phyloP scores from a whole-genome alignment of 2,797 vertebrate genomes.

The Meriones psammophilus region DNA sequence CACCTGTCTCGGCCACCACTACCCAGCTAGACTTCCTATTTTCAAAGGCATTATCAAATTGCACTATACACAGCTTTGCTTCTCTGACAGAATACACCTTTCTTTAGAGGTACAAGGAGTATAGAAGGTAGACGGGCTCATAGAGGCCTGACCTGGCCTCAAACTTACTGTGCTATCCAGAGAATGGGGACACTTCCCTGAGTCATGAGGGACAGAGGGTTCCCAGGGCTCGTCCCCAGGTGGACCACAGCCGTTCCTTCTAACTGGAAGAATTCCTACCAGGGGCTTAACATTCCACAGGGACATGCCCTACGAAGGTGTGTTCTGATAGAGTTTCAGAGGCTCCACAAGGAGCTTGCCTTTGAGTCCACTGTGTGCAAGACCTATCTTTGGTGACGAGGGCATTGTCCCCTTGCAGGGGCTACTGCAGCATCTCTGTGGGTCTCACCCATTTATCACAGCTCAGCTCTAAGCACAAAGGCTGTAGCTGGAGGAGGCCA shows the following conservation, averaged over 20 bases:
- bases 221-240: not conserved
- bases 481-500: not conserved
- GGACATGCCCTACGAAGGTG: not conserved
- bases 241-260: not conserved
- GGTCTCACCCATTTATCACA: not conserved
- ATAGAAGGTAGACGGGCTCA: not conserved
- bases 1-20: not conserved
- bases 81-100: not conserved
- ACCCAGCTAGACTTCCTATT: not conserved
- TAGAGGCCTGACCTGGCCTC: not conserved
- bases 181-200: not conserved
- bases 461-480: not conserved
- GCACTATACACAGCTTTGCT: not conserved
- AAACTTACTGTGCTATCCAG: not conserved
- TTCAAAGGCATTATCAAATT: not conserved
- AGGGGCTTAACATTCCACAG: not conserved
- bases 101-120: not conserved
- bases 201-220: not conserved
- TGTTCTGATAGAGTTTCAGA: not conserved
- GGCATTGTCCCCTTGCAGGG: not conserved
- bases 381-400: constrained; percentile 38
- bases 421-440: not conserved
- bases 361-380: constrained; percentile 8
- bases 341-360: not conserved
- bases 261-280: not conserved